Base-by-base conservation (phyloP, 2,888 invertebrate species). In the Machimus atricapillus region DNA sequence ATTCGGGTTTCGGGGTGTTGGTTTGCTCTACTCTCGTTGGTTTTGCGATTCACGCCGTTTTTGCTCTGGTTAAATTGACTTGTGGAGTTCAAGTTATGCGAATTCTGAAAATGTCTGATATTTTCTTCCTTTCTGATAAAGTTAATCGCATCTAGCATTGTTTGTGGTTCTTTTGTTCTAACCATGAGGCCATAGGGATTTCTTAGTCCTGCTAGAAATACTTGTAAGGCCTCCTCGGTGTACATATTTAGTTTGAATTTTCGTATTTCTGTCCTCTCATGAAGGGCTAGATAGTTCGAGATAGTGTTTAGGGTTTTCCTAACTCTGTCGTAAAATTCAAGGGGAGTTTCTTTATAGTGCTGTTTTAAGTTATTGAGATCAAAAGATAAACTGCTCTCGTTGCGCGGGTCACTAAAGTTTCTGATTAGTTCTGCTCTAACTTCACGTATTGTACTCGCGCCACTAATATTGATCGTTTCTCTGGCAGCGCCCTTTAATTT, bases 331-430 rank as follows among this genome's bases (percentile, higher is more conserved):
- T 86, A 40, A 78, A 86, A 83, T 37, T 86, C n/a, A 1, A 37
- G 4, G 82, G 86, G 12, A 3, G 87, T 76, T 82, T 86, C 86
- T 27, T 73, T 78, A 89, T 14, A 89, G 88, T 74, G 86, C 81
- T 86, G 76, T 46, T 73, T 86, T 14, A 43, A 34, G 14, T 74
- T 87, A 52, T 74, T 76, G 12, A 73, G 37, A 16, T 56, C 77
- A 52, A 87, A 77, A 78, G 4, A 52, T 14, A 34, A 16, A 14
- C 43, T 2, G 3, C 4, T 46, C 16, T 46, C 43, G 43, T 46
- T 46, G 9, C 43, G 43, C 1, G 43, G 43, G 16, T 46, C 43
- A 16, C 43, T 46, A 12, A 46, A 46, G 1, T 46, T 46, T 8
- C 2, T 4, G 2, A 46, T 16, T 46, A 46, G 8, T 46, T 46